Percentiles rank a stretch among this genome's conserved stretches.
phyloP scores from a whole-genome alignment of 2,888 invertebrate species.

The Euzophera pinguis region DNA sequence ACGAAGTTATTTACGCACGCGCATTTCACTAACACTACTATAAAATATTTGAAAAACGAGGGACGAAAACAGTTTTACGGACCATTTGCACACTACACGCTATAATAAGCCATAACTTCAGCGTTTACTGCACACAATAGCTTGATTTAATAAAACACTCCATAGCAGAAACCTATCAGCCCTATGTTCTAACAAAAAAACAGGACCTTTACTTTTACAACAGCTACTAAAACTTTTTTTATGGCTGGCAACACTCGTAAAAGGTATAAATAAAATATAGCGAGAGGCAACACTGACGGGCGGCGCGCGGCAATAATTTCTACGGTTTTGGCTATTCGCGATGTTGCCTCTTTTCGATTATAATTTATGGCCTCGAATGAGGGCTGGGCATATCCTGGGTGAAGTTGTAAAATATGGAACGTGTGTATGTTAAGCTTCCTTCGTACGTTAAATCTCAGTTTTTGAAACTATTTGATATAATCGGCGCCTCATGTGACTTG shows the following conservation, averaged over 20 bases:
- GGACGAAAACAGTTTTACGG: neutral
- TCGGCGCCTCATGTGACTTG: too few relatives aligned
- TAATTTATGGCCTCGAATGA: slow-evolving; percentile 66
- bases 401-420: neutral
- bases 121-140: slow-evolving; percentile 23
- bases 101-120: slow-evolving; percentile 3
- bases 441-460: too few relatives aligned
- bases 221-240: slow-evolving; percentile 70
- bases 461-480: too few relatives aligned
- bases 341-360: slow-evolving; percentile 68
- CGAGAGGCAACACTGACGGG: slow-evolving; percentile 57
- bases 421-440: neutral
- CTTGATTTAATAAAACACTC: slow-evolving; percentile 46
- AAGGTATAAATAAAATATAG: slow-evolving; percentile 71
- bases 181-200: slow-evolving; percentile 48
- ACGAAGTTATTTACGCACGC: neutral
- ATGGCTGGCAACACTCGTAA: slow-evolving; percentile 68
- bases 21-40: neutral
- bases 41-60: neutral
- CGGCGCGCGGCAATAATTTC: slow-evolving; percentile 60
- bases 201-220: slow-evolving; percentile 55
- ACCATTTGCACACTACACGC: slow-evolving; percentile 4
- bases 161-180: slow-evolving; percentile 46
- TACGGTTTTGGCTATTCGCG: slow-evolving; percentile 66
- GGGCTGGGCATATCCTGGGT: slow-evolving; percentile 35